These are phyloP conservation scores for Momotus momota DNA, from an alignment of 2,797 vertebrate species.

Conservation along the genomic window DNA sequence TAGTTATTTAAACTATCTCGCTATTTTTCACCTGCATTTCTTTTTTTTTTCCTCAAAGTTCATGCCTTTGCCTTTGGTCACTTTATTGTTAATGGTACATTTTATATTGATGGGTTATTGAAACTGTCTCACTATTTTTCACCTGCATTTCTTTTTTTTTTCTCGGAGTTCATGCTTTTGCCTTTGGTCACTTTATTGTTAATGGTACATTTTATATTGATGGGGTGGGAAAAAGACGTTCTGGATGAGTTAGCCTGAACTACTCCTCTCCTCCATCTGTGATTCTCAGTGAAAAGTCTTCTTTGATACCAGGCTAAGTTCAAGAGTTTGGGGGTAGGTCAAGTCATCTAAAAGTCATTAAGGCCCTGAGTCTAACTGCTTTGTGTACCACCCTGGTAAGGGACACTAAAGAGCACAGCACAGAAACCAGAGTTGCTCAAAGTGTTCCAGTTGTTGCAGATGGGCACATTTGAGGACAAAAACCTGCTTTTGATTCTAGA, in stretches of 20 bases:
- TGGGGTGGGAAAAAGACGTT: not conserved
- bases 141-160: not conserved
- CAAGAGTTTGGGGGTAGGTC: not conserved
- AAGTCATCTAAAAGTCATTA: not conserved
- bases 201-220: not conserved
- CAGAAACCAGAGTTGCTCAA: not conserved
- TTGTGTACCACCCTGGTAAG: not conserved
- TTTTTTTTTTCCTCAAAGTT: not conserved
- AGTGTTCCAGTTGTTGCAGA: not conserved
- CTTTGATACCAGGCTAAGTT: not conserved
- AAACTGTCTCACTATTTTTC: not conserved
- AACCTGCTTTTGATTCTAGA: not conserved
- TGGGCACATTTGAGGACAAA: not conserved
- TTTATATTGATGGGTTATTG: not conserved
- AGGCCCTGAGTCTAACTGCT: not conserved
- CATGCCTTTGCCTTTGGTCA: not conserved
- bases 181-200: not conserved
- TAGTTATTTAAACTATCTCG: not conserved
- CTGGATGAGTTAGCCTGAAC: not conserved
- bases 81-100: not conserved
- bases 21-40: not conserved
- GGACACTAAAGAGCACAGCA: not conserved
- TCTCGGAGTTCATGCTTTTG: not conserved
- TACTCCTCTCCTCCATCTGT: not conserved
- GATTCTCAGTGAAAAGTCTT: not conserved